Conservation (phyloP, 2,113 vertebrate species). For the Thalassoma bifasciatum region DNA sequence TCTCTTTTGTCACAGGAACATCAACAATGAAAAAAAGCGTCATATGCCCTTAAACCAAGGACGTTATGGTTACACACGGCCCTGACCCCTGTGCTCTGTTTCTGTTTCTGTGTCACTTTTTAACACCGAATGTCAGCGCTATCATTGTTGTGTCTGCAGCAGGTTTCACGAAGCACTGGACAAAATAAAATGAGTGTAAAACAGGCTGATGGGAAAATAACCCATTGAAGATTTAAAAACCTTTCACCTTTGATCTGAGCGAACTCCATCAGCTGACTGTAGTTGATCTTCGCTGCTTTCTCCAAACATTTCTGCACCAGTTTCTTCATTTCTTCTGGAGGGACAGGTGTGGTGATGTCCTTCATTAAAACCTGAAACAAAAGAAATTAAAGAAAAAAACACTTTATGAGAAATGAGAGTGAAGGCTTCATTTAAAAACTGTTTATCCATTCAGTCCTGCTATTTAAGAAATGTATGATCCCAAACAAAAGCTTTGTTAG, state of each 20-base stretch:
- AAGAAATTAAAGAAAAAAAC: too few relatives aligned
- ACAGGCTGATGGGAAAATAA: too few relatives aligned
- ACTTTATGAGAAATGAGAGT: too few relatives aligned
- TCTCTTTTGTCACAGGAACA: not conserved
- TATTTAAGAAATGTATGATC: too few relatives aligned
- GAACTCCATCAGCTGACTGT: slow-evolving; percentile 94
- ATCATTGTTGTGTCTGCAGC: not conserved
- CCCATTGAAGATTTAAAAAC: not conserved
- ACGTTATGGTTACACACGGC: not conserved
- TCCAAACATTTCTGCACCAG: slow-evolving; percentile 94
- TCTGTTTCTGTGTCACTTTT: not conserved
- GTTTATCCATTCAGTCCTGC: too few relatives aligned
- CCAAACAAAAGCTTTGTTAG: too few relatives aligned
- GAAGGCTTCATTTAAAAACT: too few relatives aligned
- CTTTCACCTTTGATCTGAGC: slow-evolving; percentile 93
- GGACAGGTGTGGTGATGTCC: slow-evolving; percentile 94
- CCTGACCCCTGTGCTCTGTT: not conserved
- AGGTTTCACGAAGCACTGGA: too few relatives aligned
- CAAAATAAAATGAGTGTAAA: too few relatives aligned
- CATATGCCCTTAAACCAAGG: not conserved
- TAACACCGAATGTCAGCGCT: too few relatives aligned
- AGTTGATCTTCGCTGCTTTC: slow-evolving; percentile 95
- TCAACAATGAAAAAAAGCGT: not conserved
- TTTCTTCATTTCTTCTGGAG: slow-evolving; percentile 95
- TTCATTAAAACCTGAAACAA: slow-evolving; percentile 93